Percentiles rank a stretch among this genome's conserved stretches.
Conservation (phyloP, 1,140 invertebrate genomes). For the Mercenaria mercenaria region DNA sequence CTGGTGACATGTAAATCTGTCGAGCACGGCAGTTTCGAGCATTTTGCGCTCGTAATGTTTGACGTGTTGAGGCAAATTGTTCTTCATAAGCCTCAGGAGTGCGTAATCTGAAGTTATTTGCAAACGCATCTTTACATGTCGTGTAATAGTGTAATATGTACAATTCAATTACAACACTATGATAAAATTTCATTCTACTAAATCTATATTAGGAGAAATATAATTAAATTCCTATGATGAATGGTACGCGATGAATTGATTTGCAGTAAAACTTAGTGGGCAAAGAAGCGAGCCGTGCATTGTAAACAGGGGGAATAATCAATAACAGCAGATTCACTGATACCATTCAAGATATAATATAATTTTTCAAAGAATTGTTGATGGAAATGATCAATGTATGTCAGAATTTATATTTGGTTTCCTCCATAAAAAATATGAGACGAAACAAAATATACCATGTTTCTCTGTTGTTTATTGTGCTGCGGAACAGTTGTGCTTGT, state of each 20-base stretch:
- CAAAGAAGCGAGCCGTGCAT: not conserved
- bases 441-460: not conserved
- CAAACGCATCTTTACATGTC: constrained; percentile 33
- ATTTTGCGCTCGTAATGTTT: constrained; percentile 22
- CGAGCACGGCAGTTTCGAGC: constrained; percentile 9
- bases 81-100: constrained; percentile 42
- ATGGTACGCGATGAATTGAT: constrained; percentile 53
- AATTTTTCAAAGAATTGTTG: constrained; percentile 30
- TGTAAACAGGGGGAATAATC: constrained; percentile 26
- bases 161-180: constrained; percentile 45
- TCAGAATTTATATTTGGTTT: not conserved
- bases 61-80: constrained; percentile 56
- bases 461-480: too few relatives aligned
- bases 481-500: too few relatives aligned
- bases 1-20: constrained; percentile 26
- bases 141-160: constrained; percentile 44
- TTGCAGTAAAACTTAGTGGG: constrained; percentile 37
- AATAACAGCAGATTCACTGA: constrained; percentile 32
- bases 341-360: constrained; percentile 38
- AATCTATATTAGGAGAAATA: constrained; percentile 55
- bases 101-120: constrained; percentile 47
- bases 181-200: constrained; percentile 61
- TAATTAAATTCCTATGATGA: constrained; percentile 66
- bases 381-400: constrained; percentile 15
- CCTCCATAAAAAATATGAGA: not conserved